Evolutionary conservation across 2,888 invertebrate genomes (phyloP), one percentile per base, ranked within the genome.

Genomic region (Cecidostiba fungosa): DNA sequence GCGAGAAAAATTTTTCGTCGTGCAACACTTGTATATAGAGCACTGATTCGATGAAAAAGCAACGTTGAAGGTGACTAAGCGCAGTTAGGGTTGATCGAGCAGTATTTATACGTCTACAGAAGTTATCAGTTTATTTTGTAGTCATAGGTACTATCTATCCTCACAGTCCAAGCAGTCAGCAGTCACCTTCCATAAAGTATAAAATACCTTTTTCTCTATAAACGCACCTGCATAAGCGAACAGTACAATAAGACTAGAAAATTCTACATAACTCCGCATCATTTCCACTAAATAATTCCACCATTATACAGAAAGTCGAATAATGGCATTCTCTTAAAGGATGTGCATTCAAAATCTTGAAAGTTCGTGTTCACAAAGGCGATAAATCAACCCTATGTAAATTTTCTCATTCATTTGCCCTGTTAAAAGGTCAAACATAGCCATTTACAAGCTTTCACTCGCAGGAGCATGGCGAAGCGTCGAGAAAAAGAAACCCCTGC

Each of bases 71-170:
- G 66, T 74, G 32, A 82, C 74, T 82, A 74, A 82, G 39, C 74
- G 32, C n/a, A 36, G 39, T 78, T 73, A 62, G 72, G 50, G 72
- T 81, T 81, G 62, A 69, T 83, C 82, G 77, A 54, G 82, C 88
- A 88, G 88, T 87, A 90, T 91, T 90, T 91, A 91, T 91, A 91
- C 88, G 70, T 84, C 85, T 50, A 76, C 77, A 73, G 66, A 5
- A 19, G 79, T 79, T 74, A 81, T 77, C 76, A 84, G 47, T 29
- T 59, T 81, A 14, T 5, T 29, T 89, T 88, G 92, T 92, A 89
- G 91, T 87, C 91, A 91, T 92, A 90, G 92, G 32, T 89, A 92
- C 91, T 91, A 92, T 92, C 91, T 87, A n/a, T 72, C 23, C 3
- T 19, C 29, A 29, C n/a, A 80, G 23, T 50, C 36, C 59, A 32